These are phyloP conservation scores for Chelmon rostratus DNA, from an alignment of 2,797 vertebrate species.

Conservation along the genomic window DNA sequence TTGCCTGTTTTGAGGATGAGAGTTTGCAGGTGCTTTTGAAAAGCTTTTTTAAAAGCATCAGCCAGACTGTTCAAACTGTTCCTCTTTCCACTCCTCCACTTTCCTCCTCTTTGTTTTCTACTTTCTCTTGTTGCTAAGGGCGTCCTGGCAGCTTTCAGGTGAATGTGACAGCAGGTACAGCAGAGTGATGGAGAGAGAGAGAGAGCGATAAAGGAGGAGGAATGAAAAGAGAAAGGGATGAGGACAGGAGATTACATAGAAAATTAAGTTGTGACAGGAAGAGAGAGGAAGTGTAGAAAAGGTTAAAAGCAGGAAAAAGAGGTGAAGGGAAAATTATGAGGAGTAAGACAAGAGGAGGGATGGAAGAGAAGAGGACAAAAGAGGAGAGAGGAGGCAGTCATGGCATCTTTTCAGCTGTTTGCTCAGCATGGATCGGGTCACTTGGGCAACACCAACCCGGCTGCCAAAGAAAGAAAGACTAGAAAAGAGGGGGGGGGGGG, in stretches of 20 bases:
- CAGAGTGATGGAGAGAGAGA: slow-evolving; percentile 15
- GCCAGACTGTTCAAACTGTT: neutral
- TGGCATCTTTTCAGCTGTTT: slow-evolving; percentile 80
- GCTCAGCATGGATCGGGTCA: slow-evolving; percentile 67
- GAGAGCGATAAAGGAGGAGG: neutral
- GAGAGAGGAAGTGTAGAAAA: neutral
- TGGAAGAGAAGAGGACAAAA: slow-evolving; percentile 24
- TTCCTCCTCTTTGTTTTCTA: neutral
- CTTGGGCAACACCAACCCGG: slow-evolving; percentile 69
- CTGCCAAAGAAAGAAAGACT: slow-evolving; percentile 62
- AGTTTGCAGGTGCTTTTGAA: neutral
- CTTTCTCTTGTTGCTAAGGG: slow-evolving; percentile 40
- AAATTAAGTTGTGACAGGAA: neutral
- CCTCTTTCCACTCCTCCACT: no score
- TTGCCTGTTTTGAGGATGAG: neutral
- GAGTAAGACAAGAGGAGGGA: neutral
- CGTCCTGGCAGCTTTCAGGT: slow-evolving; percentile 18
- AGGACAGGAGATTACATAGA: neutral
- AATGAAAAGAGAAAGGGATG: neutral
- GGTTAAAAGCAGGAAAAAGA: neutral
- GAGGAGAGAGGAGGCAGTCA: slow-evolving; percentile 35
- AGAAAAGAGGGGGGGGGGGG: slow-evolving; percentile 35
- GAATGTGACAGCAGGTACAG: slow-evolving; percentile 43
- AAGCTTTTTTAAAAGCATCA: neutral
- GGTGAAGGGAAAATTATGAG: neutral